Conservation (phyloP, 1,140 invertebrate species). For the Lepidurus apus region DNA sequence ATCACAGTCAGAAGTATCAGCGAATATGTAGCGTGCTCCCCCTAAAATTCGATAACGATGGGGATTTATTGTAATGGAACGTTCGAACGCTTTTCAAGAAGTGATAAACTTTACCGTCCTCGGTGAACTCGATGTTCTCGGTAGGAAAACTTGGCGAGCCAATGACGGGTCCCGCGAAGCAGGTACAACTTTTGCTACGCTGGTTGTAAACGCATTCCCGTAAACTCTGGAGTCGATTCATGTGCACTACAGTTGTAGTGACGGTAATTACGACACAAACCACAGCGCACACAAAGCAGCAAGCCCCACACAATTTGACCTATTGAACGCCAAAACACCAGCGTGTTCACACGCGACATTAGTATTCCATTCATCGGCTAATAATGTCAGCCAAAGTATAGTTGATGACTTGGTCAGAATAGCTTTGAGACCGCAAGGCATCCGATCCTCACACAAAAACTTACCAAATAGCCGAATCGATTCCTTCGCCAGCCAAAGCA, state of each 20-base stretch:
- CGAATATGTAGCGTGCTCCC: slow-evolving; percentile 58
- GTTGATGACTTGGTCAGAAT: not conserved
- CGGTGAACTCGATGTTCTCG: slow-evolving; percentile 6
- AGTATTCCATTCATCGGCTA: not conserved
- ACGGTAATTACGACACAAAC: slow-evolving; percentile 82
- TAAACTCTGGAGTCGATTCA: slow-evolving; percentile 79
- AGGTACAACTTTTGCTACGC: slow-evolving; percentile 67
- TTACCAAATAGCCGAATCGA: slow-evolving; percentile 71
- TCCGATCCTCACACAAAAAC: slow-evolving; percentile 23
- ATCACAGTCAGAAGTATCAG: slow-evolving; percentile 75
- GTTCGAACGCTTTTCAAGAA: not conserved
- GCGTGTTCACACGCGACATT: not conserved
- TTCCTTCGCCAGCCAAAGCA: slow-evolving; percentile 73
- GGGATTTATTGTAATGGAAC: not conserved
- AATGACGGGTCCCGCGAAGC: slow-evolving; percentile 41
- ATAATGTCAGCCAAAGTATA: slow-evolving; percentile 16
- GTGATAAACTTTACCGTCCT: slow-evolving; percentile 1
- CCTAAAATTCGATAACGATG: slow-evolving; percentile 26
- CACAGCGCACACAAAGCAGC: slow-evolving; percentile 72
- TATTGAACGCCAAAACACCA: slow-evolving; percentile 42
- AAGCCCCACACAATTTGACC: slow-evolving; percentile 80
- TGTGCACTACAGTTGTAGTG: slow-evolving; percentile 86
- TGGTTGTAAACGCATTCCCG: slow-evolving; percentile 79
- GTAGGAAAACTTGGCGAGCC: not conserved
- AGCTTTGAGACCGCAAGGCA: not conserved